These are phyloP conservation scores for Chloroceryle inda DNA, from an alignment of 2,797 vertebrate genomes.

Conservation along the genomic window DNA sequence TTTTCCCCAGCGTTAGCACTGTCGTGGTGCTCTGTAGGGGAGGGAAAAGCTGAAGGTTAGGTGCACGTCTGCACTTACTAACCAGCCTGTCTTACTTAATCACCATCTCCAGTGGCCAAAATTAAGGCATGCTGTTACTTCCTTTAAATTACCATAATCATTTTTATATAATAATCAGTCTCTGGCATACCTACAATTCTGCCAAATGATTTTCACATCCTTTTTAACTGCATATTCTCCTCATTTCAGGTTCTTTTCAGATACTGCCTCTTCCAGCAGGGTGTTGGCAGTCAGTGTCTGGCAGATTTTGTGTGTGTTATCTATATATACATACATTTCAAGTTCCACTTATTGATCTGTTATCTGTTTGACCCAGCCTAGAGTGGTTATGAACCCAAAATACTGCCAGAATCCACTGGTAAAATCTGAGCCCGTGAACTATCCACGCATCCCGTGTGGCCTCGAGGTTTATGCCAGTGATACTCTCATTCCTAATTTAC, in stretches of 20 bases:
- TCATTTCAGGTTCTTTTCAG: not conserved
- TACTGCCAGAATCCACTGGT: not conserved
- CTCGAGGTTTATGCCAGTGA: not conserved
- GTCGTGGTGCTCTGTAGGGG: not conserved
- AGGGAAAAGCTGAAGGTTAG: not conserved
- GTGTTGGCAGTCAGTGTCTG: not conserved
- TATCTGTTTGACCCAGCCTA: not conserved
- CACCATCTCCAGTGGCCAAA: not conserved
- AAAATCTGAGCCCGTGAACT: not conserved
- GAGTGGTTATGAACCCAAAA: not conserved
- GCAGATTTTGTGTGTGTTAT: not conserved
- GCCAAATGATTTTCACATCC: not conserved
- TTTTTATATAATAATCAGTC: not conserved
- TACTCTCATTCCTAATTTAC: not conserved
- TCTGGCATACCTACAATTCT: not conserved
- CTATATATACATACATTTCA: not conserved
- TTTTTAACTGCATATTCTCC: not conserved
- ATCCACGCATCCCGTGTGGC: not conserved
- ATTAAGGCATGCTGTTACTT: not conserved
- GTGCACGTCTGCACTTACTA: rapidly evolving
- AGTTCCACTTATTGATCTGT: not conserved
- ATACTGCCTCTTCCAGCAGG: not conserved
- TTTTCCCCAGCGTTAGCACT: not conserved
- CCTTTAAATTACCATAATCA: not conserved
- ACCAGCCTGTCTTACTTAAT: not conserved